Percentiles rank a stretch among this genome's conserved stretches.
These are phyloP conservation scores for Cydia fagiglandana DNA, from an alignment of 1,140 invertebrate species.

Conservation along the genomic window DNA sequence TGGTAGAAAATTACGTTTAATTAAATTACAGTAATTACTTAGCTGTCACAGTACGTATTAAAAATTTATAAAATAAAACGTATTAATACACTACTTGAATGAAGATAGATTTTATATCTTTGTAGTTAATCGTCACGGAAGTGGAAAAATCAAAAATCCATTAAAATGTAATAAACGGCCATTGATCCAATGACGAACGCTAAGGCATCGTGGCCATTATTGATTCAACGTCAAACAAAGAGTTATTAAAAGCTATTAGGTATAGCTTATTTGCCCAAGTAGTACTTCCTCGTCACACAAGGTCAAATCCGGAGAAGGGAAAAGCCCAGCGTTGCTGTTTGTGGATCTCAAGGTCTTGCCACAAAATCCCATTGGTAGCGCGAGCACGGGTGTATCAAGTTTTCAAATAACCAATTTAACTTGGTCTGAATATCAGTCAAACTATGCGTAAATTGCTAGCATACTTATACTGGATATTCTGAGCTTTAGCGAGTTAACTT, in stretches of 20 bases:
- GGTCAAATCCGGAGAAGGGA: constrained; percentile 24
- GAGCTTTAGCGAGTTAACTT: no score
- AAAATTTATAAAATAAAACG: no score
- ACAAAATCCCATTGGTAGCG: no score
- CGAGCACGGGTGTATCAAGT: no score
- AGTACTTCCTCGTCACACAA: constrained; percentile 5
- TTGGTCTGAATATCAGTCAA: no score
- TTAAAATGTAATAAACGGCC: neutral
- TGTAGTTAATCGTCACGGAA: neutral
- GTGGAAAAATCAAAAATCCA: neutral
- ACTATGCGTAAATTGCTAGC: no score
- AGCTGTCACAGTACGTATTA: no score
- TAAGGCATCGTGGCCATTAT: neutral
- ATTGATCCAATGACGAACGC: neutral
- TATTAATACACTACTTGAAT: no score
- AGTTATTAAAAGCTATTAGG: neutral
- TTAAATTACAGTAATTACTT: no score
- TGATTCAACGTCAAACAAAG: neutral
- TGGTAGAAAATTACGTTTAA: no score
- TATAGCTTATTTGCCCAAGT: neutral
- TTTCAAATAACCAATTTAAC: no score
- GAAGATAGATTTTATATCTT: neutral
- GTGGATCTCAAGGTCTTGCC: constrained; percentile 10
- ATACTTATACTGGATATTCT: no score
- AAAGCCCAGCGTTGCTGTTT: neutral